Evolutionary conservation across 2,888 invertebrate genomes (phyloP).

Genomic region (Phragmatobia fuliginosa): DNA sequence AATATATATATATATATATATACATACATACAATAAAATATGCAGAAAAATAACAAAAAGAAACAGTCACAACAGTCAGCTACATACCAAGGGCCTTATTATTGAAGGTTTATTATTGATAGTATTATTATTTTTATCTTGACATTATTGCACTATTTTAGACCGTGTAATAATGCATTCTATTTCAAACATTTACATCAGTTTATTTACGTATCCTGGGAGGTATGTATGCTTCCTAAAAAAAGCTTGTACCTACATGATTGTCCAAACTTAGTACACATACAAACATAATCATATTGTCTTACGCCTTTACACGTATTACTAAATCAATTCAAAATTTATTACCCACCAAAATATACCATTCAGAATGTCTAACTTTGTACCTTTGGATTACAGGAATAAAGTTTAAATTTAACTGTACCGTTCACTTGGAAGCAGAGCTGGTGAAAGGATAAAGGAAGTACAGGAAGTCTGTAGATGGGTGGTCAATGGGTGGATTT

Average conservation of each 20-base stretch:
- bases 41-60: too few species aligned
- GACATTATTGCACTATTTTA: too few species aligned
- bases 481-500: constrained; percentile 30
- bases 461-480: constrained; percentile 29
- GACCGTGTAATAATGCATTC: neutral
- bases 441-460: constrained; percentile 31
- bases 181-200: neutral
- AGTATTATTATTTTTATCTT: too few species aligned
- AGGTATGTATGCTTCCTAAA: constrained; percentile 8
- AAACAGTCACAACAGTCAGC: too few species aligned
- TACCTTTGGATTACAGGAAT: fast-evolving
- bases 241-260: constrained; percentile 2
- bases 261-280: constrained; percentile 15
- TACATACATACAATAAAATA: too few species aligned
- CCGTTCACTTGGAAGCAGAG: constrained; percentile 10
- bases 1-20: too few species aligned
- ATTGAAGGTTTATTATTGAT: too few species aligned
- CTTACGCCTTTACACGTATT: neutral
- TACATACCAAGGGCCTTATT: too few species aligned
- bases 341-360: constrained; percentile 21
- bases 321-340: constrained; percentile 18
- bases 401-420: constrained; percentile 20
- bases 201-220: constrained; percentile 11
- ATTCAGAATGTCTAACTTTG: neutral
- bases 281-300: constrained; percentile 13